phyloP scores from a whole-genome alignment of 2,113 vertebrate species.

The Channa maculata region DNA sequence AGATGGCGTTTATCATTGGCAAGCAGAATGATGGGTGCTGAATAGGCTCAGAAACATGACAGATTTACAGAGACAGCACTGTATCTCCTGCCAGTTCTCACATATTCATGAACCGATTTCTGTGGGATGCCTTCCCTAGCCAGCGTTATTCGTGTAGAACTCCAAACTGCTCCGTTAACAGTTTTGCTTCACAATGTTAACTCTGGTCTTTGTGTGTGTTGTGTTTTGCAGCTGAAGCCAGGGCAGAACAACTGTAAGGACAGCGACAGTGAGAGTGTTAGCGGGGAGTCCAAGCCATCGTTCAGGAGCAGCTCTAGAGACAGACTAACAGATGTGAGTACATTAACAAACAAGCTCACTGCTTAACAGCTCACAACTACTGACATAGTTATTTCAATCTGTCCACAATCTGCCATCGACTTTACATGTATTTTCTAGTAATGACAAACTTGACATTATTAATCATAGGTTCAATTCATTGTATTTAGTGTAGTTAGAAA shows the following conservation, averaged over 20 bases:
- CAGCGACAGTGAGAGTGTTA: slow-evolving; percentile 92
- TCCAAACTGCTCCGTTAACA: slow-evolving; percentile 43
- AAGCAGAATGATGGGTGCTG: slow-evolving; percentile 58
- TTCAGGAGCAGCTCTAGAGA: slow-evolving; percentile 92
- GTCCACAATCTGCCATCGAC: background rate
- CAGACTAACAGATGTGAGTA: slow-evolving; percentile 94
- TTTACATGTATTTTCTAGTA: background rate
- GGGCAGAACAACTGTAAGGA: slow-evolving; percentile 92
- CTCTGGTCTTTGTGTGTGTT: slow-evolving; percentile 53
- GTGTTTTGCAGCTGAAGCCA: slow-evolving; percentile 88
- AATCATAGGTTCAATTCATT: background rate
- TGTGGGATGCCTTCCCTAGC: slow-evolving; percentile 28
- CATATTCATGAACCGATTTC: slow-evolving; percentile 69
- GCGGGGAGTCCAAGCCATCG: slow-evolving; percentile 90
- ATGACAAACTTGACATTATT: background rate
- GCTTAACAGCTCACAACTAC: background rate
- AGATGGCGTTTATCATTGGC: slow-evolving; percentile 77
- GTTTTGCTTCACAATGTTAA: slow-evolving; percentile 52
- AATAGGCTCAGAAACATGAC: slow-evolving; percentile 70
- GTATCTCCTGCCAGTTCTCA: slow-evolving; percentile 68
- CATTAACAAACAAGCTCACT: background rate
- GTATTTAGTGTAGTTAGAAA: too few species aligned
- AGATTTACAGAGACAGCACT: slow-evolving; percentile 68
- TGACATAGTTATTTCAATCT: background rate
- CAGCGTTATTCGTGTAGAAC: slow-evolving; percentile 25